Base-by-base conservation (phyloP, 2,888 invertebrate species). In the Hoplodrina blanda region DNA sequence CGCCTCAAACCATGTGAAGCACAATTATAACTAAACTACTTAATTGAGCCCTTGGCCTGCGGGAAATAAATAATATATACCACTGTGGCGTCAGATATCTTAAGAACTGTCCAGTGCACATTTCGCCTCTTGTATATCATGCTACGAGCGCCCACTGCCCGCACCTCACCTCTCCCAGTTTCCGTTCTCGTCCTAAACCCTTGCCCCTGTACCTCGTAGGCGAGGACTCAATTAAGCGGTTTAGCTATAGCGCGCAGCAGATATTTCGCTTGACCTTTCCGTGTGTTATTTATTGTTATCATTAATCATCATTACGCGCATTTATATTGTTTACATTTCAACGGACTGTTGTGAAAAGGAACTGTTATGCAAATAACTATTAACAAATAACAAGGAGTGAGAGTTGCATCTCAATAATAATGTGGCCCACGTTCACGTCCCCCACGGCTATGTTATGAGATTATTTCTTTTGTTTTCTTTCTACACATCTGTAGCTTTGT, bases 341-440 rank as follows among this genome's bases (percentile, higher is more conserved):
- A 60, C 19, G 49, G 37, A 49, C 37, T 55, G 20, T 30, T 64
- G 30, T 54, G 53, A 55, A 78, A 56, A 68, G 61, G n/a, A 53
- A 54, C 19, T 52, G 33, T 63, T 63, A 25, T 56, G n/a, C 17
- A 64, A 52, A 54, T 56, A 55, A n/a, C 15, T 65, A 57, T 80
- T 82, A 63, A 78, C 72, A 70, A 69, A 59, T 41, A 62, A 62
- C 52, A 41, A 54, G 37, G 30, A 55, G 76, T 50, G 77, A 79
- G 82, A 82, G 76, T 81, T 69, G 64, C 49, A 59, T 67, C 30
- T 62, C 30, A 53, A 71, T 63, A 50, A 44, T 70, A 61, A 67
- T 69, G 50, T 57, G 10, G 8, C 19, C 62, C 52, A 49, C n/a
- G 37, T 37, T 8, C 37, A 37, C 8, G 64, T 49, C 57, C 25